phyloP scores from a whole-genome alignment of 2,113 vertebrate species.

The Corythornis cristatus region DNA sequence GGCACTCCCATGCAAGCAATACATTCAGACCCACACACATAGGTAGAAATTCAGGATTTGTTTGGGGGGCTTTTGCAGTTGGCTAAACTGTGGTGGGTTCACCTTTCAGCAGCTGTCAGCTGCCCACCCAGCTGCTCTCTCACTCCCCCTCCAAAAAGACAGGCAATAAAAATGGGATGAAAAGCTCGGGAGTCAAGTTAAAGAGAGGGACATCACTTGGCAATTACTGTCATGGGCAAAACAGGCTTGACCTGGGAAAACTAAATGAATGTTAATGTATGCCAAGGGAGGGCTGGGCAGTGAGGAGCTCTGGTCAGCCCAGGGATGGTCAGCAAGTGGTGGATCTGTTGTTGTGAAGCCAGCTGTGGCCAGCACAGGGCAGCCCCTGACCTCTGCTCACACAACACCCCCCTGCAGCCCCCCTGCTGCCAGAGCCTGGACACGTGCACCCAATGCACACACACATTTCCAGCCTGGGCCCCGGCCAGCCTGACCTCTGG shows the following conservation, averaged over 20 bases:
- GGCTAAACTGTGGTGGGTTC: neutral
- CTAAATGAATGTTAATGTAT: neutral
- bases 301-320: neutral
- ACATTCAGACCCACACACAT: neutral
- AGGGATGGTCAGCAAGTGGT: neutral
- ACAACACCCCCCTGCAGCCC: neutral
- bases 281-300: neutral
- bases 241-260: neutral
- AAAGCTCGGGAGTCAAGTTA: neutral
- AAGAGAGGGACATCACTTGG: neutral
- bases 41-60: neutral
- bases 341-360: neutral
- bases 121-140: neutral
- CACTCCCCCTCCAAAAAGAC: neutral
- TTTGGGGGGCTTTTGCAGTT: neutral
- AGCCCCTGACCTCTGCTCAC: neutral
- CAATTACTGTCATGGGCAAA: neutral
- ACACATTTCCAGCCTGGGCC: neutral
- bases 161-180: neutral
- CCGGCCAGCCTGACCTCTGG: constrained; percentile 26
- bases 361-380: neutral
- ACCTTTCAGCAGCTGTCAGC: neutral
- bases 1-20: neutral
- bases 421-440: neutral
- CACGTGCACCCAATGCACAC: neutral